A percentile compares a stretch with the other conserved stretches of the same genome.
Conservation (phyloP, 2,797 vertebrate genomes). For the Podargus strigoides region DNA sequence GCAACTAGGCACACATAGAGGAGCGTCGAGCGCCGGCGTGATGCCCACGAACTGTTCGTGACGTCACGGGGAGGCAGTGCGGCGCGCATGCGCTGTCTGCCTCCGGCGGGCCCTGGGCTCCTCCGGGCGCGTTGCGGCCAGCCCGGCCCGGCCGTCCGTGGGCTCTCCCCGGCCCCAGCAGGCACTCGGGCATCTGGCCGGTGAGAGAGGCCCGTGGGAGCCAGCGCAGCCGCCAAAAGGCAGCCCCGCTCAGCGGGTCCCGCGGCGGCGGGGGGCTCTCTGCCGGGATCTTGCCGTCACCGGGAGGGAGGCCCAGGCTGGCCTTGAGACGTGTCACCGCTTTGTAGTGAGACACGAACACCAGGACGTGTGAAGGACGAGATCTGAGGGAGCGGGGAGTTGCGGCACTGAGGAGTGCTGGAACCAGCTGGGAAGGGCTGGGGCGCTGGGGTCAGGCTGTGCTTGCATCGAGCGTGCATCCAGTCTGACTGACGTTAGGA, state of each 20-base stretch:
- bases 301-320: not conserved
- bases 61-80: not conserved
- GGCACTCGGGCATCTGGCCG: not conserved
- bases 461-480: too few species aligned
- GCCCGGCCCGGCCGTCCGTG: too few species aligned
- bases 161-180: too few species aligned
- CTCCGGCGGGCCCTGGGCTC: rapidly evolving
- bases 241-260: not conserved
- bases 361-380: not conserved
- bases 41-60: rapidly evolving
- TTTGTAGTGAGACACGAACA: rapidly evolving
- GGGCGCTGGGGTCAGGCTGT: too few species aligned
- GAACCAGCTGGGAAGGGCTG: not conserved
- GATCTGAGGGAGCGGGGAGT: not conserved
- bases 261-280: rapidly evolving
- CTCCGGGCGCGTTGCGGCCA: rapidly evolving
- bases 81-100: not conserved
- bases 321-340: rapidly evolving
- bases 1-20: not conserved
- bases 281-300: too few species aligned
- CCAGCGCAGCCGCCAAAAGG: too few species aligned
- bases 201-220: not conserved
- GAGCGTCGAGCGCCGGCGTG: not conserved
- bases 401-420: not conserved
- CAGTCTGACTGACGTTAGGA: too few species aligned